Evolutionary conservation across 2,888 invertebrate species (phyloP).

Genomic region (Teleogryllus oceanicus): DNA sequence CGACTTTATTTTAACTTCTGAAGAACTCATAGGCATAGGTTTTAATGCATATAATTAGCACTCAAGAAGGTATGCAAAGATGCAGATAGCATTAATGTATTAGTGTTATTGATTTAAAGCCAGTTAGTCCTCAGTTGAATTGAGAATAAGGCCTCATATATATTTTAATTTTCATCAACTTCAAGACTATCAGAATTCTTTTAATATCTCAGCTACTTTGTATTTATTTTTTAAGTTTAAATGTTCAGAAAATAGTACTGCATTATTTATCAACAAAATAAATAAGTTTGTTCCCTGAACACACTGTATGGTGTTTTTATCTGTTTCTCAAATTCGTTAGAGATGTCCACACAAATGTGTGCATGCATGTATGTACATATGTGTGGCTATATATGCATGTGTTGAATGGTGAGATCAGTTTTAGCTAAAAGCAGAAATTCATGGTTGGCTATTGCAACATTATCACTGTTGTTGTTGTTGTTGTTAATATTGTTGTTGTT

Average conservation of each 20-base stretch:
- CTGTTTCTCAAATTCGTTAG: background rate
- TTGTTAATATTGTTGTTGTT: background rate
- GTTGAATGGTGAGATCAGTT: background rate
- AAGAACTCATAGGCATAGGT: conserved; percentile 18
- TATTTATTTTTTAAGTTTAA: background rate
- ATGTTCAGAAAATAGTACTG: conserved; percentile 9
- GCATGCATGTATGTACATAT: background rate
- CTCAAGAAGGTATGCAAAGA: background rate
- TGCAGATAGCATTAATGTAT: conserved; percentile 2
- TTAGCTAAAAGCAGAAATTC: background rate
- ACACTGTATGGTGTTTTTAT: conserved; percentile 11
- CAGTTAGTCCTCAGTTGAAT: background rate
- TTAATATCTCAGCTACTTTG: conserved; percentile 8
- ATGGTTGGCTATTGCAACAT: background rate
- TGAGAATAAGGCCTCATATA: background rate
- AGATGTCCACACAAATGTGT: background rate
- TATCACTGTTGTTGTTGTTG: conserved; percentile 8
- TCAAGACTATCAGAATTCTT: conserved; percentile 5
- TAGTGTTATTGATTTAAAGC: conserved; percentile 2
- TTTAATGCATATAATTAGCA: conserved; percentile 18
- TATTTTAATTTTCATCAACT: background rate
- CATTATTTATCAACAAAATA: conserved; percentile 18
- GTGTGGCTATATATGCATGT: background rate
- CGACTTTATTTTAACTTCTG: background rate
- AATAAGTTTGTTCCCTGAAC: conserved; percentile 12